These are phyloP conservation scores for Paramisgurnus dabryanus DNA, from an alignment of 2,113 vertebrate genomes.

Conservation along the genomic window DNA sequence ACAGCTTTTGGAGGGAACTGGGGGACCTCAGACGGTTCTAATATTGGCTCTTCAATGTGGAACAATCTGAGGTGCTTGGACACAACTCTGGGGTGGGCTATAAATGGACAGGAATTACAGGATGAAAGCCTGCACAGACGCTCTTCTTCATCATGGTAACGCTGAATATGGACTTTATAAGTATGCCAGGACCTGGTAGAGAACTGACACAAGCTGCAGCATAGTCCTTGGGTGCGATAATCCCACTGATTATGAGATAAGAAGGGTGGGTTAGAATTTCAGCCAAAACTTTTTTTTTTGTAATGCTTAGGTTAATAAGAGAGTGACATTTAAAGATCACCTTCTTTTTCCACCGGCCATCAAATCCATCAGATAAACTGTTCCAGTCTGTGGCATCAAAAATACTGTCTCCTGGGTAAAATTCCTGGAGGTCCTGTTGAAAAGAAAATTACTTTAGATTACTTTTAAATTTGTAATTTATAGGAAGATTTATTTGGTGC, in stretches of 20 bases:
- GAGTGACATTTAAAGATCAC: constrained; percentile 51
- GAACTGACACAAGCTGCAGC: constrained; percentile 74
- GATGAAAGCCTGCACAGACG: constrained; percentile 59
- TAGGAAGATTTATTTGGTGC: background rate
- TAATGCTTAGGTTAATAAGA: background rate
- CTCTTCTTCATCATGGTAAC: constrained; percentile 69
- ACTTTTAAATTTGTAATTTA: background rate
- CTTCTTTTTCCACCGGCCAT: constrained; percentile 65
- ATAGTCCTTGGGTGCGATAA: constrained; percentile 70
- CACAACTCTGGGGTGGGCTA: constrained; percentile 65
- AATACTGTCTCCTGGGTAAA: constrained; percentile 57
- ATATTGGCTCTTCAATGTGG: constrained; percentile 55
- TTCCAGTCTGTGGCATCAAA: constrained; percentile 69
- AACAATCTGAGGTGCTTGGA: constrained; percentile 71
- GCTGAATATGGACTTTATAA: constrained; percentile 69
- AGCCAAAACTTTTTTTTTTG: background rate
- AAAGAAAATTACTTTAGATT: background rate
- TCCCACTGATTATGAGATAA: constrained; percentile 65
- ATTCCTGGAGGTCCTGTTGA: constrained; percentile 59
- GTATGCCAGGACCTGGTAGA: constrained; percentile 69
- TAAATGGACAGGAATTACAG: constrained; percentile 70
- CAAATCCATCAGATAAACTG: constrained; percentile 68
- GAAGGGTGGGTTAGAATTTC: background rate
- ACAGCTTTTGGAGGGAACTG: constrained; percentile 33
- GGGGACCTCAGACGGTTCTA: constrained; percentile 14